Evolutionary conservation across 2,797 vertebrate genomes (phyloP).

Genomic region (Dendrocincla fuliginosa): DNA sequence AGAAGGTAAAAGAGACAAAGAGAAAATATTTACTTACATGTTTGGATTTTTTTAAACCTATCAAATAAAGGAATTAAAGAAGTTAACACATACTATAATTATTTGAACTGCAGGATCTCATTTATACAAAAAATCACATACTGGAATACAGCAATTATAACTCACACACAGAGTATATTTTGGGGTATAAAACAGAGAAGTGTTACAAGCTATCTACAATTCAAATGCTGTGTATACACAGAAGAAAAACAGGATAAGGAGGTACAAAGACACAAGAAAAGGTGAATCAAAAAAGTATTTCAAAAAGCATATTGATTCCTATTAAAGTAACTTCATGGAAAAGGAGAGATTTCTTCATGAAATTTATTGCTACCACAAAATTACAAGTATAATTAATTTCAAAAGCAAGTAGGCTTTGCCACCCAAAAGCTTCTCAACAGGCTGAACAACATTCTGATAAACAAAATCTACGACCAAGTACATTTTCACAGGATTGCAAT

Average conservation of each 20-base stretch:
- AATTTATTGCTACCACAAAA: neutral
- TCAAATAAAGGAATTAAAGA: neutral
- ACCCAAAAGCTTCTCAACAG: neutral
- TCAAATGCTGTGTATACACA: neutral
- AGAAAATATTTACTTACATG: constrained; percentile 3
- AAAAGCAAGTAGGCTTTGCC: neutral
- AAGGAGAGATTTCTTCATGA: neutral
- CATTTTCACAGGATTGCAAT: neutral
- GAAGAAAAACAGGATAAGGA: neutral
- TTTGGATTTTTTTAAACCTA: neutral
- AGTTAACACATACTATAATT: neutral
- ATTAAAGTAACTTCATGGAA: neutral
- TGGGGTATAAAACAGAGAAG: neutral
- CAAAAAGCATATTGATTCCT: neutral
- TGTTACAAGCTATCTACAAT: neutral
- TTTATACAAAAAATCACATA: neutral
- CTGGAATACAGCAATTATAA: neutral
- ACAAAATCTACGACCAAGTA: neutral
- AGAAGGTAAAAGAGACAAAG: constrained; percentile 5
- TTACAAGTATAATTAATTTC: neutral
- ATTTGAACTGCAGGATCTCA: neutral
- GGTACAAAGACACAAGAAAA: neutral
- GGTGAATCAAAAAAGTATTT: neutral
- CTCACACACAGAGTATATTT: neutral
- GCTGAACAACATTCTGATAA: neutral